phyloP scores from a whole-genome alignment of 2,888 invertebrate species.

The Pseudococcus jackbeardsleyi region DNA sequence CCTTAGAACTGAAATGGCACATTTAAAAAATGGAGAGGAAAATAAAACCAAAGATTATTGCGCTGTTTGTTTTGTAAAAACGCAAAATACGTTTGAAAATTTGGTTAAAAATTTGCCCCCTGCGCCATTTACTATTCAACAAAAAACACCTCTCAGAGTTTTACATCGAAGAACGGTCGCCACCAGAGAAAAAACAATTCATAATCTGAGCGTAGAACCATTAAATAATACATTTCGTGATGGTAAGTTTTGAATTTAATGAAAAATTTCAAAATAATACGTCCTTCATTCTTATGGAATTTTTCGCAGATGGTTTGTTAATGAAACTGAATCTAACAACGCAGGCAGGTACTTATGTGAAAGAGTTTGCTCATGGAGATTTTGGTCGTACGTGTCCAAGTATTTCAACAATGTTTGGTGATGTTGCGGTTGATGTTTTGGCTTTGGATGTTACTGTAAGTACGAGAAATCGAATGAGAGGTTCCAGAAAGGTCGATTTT shows the following conservation, averaged over 20 bases:
- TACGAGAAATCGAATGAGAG: no score
- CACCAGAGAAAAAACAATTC: slow-evolving; percentile 77
- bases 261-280: no score
- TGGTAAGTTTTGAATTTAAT: not conserved
- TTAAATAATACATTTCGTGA: not conserved
- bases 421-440: slow-evolving; percentile 84
- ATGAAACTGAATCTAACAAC: slow-evolving; percentile 77
- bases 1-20: slow-evolving; percentile 76
- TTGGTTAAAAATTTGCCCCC: slow-evolving; percentile 73
- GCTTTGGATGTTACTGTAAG: slow-evolving; percentile 82
- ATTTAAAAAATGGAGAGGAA: slow-evolving; percentile 89
- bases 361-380: slow-evolving; percentile 98
- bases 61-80: slow-evolving; percentile 77
- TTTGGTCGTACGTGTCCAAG: slow-evolving; percentile 89
- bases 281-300: not conserved
- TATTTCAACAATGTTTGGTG: slow-evolving; percentile 78
- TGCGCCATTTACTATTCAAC: slow-evolving; percentile 76
- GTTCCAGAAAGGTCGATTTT: no score
- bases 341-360: slow-evolving; percentile 95
- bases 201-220: slow-evolving; percentile 72
- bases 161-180: slow-evolving; percentile 86
- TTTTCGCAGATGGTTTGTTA: slow-evolving; percentile 28
- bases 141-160: slow-evolving; percentile 92
- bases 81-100: slow-evolving; percentile 67
- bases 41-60: slow-evolving; percentile 89